Evolutionary conservation across 1,140 invertebrate species (phyloP), one percentile per base, ranked within the genome.

Genomic region (Drosophila arizonae): DNA sequence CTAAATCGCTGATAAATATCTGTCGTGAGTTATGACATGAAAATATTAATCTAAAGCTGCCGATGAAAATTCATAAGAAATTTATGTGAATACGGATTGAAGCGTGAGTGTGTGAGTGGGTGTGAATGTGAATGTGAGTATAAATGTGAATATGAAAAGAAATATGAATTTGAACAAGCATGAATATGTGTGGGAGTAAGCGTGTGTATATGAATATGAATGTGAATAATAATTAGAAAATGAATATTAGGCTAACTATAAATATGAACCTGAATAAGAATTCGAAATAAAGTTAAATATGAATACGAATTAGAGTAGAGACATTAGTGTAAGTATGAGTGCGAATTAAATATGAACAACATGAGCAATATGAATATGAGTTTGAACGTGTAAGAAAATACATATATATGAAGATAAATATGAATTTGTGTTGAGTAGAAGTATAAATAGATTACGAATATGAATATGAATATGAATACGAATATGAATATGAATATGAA

Each of bases 191-290:
- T 21, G 11, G 11, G 41, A 48, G 21, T 24, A 24, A 2, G 21
- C 21, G 21, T 0, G 21, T 24, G 21, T 24, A 48, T 21, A 46
- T 46, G 15, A 21, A 46, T 21, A 21, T 46, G 45, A 46, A 21
- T 48, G 15, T 24, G 45, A 48, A 48, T 24, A 24, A 6, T 1
- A 48, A 26, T 50, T 30, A 30, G 28, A 30, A 0, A 30, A 50
- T 50, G 10, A 28, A 11, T 28, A 50, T 51, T 5, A 51, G 26
- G 28, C 28, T 28, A 11, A 28, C 26, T n/a, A 51, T 28, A 1
- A 51, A 51, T 51, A 28, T 48, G 17, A 51, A 30, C 28, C n/a
- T 48, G 17, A 48, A 17, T 28, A 48, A 17, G 45, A 48, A 48
- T 24, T 24, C 17, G 11, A 9, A 28, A 51, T 51, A 51, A 24